Conservation (phyloP, 2,113 vertebrate genomes). For the Pluvialis apricaria region DNA sequence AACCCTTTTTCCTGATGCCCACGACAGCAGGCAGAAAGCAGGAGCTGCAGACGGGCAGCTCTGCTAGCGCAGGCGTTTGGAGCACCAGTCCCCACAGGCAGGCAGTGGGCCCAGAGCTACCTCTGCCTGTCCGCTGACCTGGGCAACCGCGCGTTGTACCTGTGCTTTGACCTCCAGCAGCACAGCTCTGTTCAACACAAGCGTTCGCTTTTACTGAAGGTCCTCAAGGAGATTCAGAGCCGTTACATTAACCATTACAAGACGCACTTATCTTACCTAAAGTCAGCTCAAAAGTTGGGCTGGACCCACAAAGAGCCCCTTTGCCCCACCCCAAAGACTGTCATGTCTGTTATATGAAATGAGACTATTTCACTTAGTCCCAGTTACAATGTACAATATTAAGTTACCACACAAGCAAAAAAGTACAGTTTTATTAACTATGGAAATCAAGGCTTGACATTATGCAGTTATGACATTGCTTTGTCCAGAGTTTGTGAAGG, state of each 20-base stretch:
- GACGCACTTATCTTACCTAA: not conserved
- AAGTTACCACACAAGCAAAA: not conserved
- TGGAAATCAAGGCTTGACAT: not conserved
- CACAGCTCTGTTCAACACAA: not conserved
- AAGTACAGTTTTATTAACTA: not conserved
- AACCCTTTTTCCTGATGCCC: not conserved
- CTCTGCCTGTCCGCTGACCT: accelerated
- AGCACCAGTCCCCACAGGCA: accelerated
- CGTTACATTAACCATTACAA: not conserved
- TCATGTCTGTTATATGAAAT: not conserved
- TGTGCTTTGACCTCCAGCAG: accelerated
- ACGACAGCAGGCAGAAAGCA: not conserved
- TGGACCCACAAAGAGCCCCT: not conserved
- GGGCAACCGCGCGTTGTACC: not conserved
- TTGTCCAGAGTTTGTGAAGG: not conserved
- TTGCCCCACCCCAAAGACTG: not conserved
- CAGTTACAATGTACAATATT: not conserved
- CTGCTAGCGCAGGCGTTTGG: accelerated
- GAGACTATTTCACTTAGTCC: not conserved
- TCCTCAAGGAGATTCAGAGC: not conserved
- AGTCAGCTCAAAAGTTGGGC: not conserved
- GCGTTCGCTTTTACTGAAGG: not conserved
- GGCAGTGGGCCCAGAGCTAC: too few species aligned
- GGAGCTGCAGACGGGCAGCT: not conserved
- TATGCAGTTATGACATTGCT: not conserved